A percentile compares a stretch with the other conserved stretches of the same genome.
These are phyloP conservation scores for Drosophila greeni DNA, from an alignment of 2,888 invertebrate genomes.

Conservation along the genomic window DNA sequence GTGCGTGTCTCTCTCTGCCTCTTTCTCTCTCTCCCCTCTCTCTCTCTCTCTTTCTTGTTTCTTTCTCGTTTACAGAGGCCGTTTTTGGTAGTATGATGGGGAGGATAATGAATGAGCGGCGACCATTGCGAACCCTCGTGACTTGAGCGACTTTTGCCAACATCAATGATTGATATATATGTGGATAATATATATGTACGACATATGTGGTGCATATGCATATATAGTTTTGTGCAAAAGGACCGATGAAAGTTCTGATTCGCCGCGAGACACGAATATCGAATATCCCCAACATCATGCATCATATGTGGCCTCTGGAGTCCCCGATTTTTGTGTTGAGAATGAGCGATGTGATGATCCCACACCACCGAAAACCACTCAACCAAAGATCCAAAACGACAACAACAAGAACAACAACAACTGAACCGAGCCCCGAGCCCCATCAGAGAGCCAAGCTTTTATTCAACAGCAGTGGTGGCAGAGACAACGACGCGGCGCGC, in stretches of 20 bases:
- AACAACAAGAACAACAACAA: constrained; percentile 36
- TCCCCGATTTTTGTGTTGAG: constrained; percentile 54
- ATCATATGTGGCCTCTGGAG: constrained; percentile 78
- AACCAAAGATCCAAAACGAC: constrained; percentile 36
- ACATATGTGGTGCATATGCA: constrained; percentile 14
- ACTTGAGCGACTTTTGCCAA: constrained; percentile 68
- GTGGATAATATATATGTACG: constrained; percentile 18
- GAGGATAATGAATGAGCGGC: constrained; percentile 76
- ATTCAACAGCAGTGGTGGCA: constrained; percentile 48
- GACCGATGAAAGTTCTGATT: constrained; percentile 40
- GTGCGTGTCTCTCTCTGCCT: constrained; percentile 71
- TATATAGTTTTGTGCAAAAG: constrained; percentile 37
- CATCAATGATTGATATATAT: constrained; percentile 21
- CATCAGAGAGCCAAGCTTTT: constrained; percentile 39
- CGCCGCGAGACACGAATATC: constrained; percentile 39
- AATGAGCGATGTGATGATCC: constrained; percentile 43
- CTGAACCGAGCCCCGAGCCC: constrained; percentile 17
- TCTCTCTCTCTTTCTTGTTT: constrained; percentile 79
- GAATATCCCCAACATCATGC: constrained; percentile 79
- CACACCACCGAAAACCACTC: constrained; percentile 35
- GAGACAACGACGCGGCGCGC: constrained; percentile 31
- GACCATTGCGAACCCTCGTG: constrained; percentile 64
- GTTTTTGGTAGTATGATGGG: constrained; percentile 84
- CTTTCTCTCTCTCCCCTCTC: constrained; percentile 59
- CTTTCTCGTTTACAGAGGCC: constrained; percentile 87